Evolutionary conservation across 2,797 vertebrate genomes (phyloP), one percentile per base, ranked within the genome.

Genomic region (Rhinatrema bivittatum): DNA sequence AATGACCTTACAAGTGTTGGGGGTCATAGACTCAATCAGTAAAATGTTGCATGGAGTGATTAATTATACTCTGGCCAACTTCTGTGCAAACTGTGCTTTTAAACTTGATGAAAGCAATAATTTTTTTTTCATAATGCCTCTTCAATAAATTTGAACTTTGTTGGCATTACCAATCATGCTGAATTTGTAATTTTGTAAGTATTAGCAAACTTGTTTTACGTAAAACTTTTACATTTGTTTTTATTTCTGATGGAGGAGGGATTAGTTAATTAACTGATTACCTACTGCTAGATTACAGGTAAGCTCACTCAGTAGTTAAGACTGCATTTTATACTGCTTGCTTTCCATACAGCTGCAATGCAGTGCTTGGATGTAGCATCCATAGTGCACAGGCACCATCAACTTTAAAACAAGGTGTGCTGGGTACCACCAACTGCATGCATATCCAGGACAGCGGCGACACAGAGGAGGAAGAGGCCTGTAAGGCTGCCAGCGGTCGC

Each of bases 11-110:
- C 68, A 63, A 78, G 56, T 57, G 36, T 55, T 53, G 39, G 57
- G n/a, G 68, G 56, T 74, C 68, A 46, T 1, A 31, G 56, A 67
- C 81, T 77, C 69, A 67, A 74, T 80, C 72, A 74, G 68, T 55
- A 63, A 68, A 75, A 70, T 63, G 65, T 69, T 65, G 66, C 57
- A 68, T 59, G 65, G 50, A 62, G 36, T 70, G 75, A n/a, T n/a
- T n/a, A n/a, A n/a, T n/a, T n/a, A n/a, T n/a, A n/a, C n/a, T n/a
- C n/a, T n/a, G n/a, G n/a, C n/a, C n/a, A n/a, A n/a, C n/a, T n/a
- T n/a, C n/a, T n/a, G n/a, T n/a, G n/a, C n/a, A n/a, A n/a, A n/a
- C n/a, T n/a, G n/a, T n/a, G n/a, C n/a, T 3, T 36, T 72, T 60
- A 65, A 76, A 67, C 48, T 47, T 56, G 64, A 65, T 63, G 54